phyloP scores from a whole-genome alignment of 2,888 invertebrate species.

The Sinotaia quadrata region DNA sequence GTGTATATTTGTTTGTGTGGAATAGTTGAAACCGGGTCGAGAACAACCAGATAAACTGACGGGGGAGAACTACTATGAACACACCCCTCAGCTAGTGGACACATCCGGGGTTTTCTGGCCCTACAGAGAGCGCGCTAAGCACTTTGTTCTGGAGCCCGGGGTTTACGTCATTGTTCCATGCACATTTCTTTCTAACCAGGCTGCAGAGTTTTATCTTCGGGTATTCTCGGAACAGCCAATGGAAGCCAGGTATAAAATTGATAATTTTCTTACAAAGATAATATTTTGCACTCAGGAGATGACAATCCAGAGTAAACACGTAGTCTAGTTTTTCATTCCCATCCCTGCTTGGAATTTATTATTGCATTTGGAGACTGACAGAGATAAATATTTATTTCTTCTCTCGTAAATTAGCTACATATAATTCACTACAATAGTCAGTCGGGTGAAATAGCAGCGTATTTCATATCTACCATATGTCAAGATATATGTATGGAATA shows the following conservation, averaged over 20 bases:
- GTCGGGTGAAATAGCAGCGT: too few species aligned
- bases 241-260: constrained; percentile 1
- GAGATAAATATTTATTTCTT: too few species aligned
- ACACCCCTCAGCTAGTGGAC: constrained; percentile 48
- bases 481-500: too few species aligned
- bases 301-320: too few species aligned
- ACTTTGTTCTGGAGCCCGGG: constrained; percentile 93
- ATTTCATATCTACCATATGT: too few species aligned
- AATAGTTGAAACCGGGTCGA: constrained; percentile 29
- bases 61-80: constrained; percentile 41
- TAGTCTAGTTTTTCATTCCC: too few species aligned
- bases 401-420: too few species aligned
- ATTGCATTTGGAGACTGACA: neutral
- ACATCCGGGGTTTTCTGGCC: constrained; percentile 71
- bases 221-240: constrained; percentile 87
- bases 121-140: constrained; percentile 88
- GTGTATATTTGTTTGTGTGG: too few species aligned
- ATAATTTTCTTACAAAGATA: too few species aligned
- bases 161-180: constrained; percentile 95
- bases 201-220: constrained; percentile 95
- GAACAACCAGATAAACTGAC: constrained; percentile 16
- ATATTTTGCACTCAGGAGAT: too few species aligned
- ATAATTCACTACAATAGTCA: too few species aligned
- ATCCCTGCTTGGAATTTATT: too few species aligned
- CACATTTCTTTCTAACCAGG: constrained; percentile 94